Base-by-base conservation (phyloP, 2,113 vertebrate species). In the Marmota monax region DNA sequence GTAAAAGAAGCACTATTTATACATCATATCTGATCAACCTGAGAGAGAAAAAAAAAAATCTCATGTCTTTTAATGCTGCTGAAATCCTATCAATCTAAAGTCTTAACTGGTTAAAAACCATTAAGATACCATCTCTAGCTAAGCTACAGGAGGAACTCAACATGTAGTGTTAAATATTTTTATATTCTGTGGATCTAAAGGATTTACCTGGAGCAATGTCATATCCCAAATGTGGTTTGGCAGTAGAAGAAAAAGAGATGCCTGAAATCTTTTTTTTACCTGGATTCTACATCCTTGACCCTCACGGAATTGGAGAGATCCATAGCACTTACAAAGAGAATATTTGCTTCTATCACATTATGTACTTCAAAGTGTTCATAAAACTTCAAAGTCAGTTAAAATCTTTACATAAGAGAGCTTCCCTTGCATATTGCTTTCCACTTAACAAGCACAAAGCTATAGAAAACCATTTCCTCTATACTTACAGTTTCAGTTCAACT, bases 361-460 rank as follows among this genome's bases (percentile, higher is more conserved):
- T 84, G 22, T 80, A 23, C 51, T 92, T 90, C 73, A 82, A 84
- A 90, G 58, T 87, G 56, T 84, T 74, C 39, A 51, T 79, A 88
- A 51, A 94, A 37, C 51, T 90, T 92, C 89, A 84, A 89, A 95
- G 63, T 84, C 25, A 13, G 13, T 91, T 95, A 48, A 77, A 84
- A 79, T 74, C 10, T 63, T 91, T 69, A 53, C 20, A 22, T 67
- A 23, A 48, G 23, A 93, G 37, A 94, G 12, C 53, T 76, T 74
- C 22, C 85, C 69, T 20, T 84, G n/a, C 34, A 58, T 56, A 96
- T 85, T 74, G 9, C 4, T 96, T 92, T 37, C 17, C 73, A 89
- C 4, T 93, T 97, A 90, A 88, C 63, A 78, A 85, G 37, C 6
- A 7, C 67, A 16, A 27, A 48, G 9, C 91, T 92, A 42, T 82